Percentiles rank a stretch among this genome's conserved stretches.
These are phyloP conservation scores for Augochlorella aurata DNA, from an alignment of 2,888 invertebrate genomes.

Conservation along the genomic window DNA sequence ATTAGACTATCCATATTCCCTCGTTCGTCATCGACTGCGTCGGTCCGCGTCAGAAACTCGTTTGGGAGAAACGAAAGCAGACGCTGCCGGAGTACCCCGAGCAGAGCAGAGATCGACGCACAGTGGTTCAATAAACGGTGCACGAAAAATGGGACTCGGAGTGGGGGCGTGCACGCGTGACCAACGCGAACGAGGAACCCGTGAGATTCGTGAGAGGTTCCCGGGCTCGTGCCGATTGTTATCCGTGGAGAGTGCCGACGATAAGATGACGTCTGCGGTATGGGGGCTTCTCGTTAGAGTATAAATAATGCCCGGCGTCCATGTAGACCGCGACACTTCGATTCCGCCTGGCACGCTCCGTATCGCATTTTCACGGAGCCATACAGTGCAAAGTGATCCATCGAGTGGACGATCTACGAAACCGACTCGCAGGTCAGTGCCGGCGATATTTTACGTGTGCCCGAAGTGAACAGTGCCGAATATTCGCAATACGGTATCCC, in stretches of 20 bases:
- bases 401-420: slow-evolving; percentile 1
- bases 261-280: slow-evolving; percentile 22
- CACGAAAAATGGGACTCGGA: fast-evolving
- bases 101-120: too few relatives aligned
- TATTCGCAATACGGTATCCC: too few relatives aligned
- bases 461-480: not conserved
- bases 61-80: too few relatives aligned
- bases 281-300: slow-evolving; percentile 31
- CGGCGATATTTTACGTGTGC: not conserved
- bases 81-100: too few relatives aligned
- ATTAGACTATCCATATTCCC: too few relatives aligned
- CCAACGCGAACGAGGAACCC: slow-evolving; percentile 20
- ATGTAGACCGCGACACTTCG: slow-evolving; percentile 46
- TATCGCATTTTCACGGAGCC: slow-evolving; percentile 24
- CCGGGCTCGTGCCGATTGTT: slow-evolving; percentile 20
- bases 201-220: not conserved
- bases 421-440: slow-evolving; percentile 44
- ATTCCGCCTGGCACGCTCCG: slow-evolving; percentile 41
- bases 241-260: slow-evolving; percentile 33
- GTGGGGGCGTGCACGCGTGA: not conserved
- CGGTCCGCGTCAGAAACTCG: too few relatives aligned
- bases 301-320: slow-evolving; percentile 61
- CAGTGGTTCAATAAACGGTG: not conserved
- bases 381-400: slow-evolving; percentile 23
- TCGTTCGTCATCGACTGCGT: too few relatives aligned